Evolutionary conservation across 2,113 vertebrate genomes (phyloP).

Genomic region (Corythornis vintsioides): DNA sequence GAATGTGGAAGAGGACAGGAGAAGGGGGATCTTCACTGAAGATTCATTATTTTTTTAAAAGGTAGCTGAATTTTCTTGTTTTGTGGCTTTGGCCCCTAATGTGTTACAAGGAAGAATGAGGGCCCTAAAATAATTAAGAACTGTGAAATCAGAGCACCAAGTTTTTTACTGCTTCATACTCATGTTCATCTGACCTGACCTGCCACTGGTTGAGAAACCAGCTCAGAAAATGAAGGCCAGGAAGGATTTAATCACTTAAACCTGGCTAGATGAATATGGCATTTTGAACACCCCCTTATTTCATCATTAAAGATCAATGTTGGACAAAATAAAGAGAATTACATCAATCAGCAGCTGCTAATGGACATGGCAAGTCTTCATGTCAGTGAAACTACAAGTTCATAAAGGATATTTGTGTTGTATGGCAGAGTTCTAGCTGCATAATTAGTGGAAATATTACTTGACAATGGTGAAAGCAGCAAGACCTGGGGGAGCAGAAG

Average conservation of each 20-base stretch:
- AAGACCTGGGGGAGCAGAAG: not conserved
- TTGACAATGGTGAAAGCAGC: not conserved
- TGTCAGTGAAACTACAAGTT: conserved; percentile 13
- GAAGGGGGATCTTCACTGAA: fast-evolving
- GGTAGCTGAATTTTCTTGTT: not conserved
- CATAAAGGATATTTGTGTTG: not conserved
- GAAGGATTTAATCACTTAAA: not conserved
- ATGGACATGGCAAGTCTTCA: not conserved
- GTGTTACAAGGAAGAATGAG: not conserved
- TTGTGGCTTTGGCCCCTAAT: not conserved
- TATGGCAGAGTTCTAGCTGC: not conserved
- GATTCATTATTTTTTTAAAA: not conserved
- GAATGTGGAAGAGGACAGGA: not conserved
- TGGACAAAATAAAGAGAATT: conserved; percentile 29
- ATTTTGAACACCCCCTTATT: conserved; percentile 24
- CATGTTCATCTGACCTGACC: not conserved
- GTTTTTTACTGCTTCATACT: not conserved
- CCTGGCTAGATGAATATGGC: not conserved
- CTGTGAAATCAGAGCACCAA: not conserved
- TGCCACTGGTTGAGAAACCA: not conserved
- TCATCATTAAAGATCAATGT: conserved; percentile 15
- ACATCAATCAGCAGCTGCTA: conserved; percentile 1
- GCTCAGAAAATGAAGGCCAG: not conserved
- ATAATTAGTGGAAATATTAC: not conserved
- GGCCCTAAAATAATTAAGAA: not conserved